Conservation (phyloP, 2,797 vertebrate species). For the Myiotriccus ornatus region DNA sequence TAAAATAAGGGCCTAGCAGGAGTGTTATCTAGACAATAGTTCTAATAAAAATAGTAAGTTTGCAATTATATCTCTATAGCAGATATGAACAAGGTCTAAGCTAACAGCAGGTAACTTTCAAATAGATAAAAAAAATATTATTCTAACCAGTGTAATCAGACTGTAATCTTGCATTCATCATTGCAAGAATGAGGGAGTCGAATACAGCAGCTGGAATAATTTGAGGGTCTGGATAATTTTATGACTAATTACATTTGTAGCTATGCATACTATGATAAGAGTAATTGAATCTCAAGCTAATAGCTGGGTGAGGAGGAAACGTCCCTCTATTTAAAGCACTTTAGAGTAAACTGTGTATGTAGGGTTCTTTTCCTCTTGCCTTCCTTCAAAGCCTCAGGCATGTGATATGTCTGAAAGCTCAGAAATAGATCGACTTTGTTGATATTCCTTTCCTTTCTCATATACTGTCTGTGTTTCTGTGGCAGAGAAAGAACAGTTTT, state of each 20-base stretch:
- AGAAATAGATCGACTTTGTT: neutral
- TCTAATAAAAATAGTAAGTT: conserved; percentile 50
- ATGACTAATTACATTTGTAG: conserved; percentile 54
- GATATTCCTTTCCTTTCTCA: neutral
- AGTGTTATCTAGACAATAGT: conserved; percentile 46
- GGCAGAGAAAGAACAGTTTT: neutral
- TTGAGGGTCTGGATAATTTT: conserved; percentile 52
- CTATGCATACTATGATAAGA: conserved; percentile 28
- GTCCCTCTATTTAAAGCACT: neutral
- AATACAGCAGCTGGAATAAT: conserved; percentile 42
- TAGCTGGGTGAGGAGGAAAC: neutral
- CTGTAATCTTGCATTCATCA: conserved; percentile 17
- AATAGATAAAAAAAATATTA: conserved; percentile 41
- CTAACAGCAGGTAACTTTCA: conserved; percentile 27
- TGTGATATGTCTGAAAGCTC: neutral
- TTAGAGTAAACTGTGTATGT: neutral
- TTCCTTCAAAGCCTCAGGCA: neutral
- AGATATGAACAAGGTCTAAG: conserved; percentile 34
- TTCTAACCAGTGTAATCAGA: conserved; percentile 2
- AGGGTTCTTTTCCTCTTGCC: neutral
- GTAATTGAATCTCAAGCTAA: conserved; percentile 48
- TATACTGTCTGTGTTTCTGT: neutral
- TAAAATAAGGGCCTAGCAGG: conserved; percentile 19
- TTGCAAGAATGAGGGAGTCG: neutral
- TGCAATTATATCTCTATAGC: conserved; percentile 23